A percentile compares a stretch with the other conserved stretches of the same genome.
These are phyloP conservation scores for Nephila pilipes DNA, from an alignment of 1,140 invertebrate genomes.

Conservation along the genomic window DNA sequence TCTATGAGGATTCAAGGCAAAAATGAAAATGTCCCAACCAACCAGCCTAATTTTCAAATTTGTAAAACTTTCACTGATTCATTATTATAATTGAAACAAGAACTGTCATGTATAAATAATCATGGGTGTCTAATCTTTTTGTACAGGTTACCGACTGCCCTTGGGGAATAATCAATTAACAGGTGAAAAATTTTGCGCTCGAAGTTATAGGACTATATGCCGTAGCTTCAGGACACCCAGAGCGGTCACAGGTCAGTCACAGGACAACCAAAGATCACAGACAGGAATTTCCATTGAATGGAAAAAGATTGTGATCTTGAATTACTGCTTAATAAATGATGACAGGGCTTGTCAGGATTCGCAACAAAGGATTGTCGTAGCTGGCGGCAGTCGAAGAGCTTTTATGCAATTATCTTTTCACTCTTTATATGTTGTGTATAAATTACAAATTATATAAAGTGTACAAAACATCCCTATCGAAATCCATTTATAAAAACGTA, in stretches of 20 bases:
- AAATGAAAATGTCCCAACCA: too few relatives aligned
- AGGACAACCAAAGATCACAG: neutral
- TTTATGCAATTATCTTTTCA: neutral
- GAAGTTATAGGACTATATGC: neutral
- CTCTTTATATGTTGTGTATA: too few relatives aligned
- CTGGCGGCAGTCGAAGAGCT: neutral
- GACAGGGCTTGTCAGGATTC: neutral
- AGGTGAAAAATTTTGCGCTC: neutral
- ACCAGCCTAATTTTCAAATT: too few relatives aligned
- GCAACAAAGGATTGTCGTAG: neutral
- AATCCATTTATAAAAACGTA: too few relatives aligned
- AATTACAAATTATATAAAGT: too few relatives aligned
- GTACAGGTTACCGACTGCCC: neutral
- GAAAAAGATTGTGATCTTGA: slow-evolving; percentile 11
- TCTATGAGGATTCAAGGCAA: too few relatives aligned
- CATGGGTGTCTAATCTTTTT: too few relatives aligned
- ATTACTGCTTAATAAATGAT: neutral
- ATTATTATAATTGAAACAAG: too few relatives aligned
- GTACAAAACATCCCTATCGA: too few relatives aligned
- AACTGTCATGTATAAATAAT: too few relatives aligned
- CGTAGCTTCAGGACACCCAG: neutral
- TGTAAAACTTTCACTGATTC: too few relatives aligned
- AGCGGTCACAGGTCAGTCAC: neutral
- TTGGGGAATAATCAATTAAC: neutral
- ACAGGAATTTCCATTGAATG: slow-evolving; percentile 18